phyloP scores from a whole-genome alignment of 1,140 invertebrate genomes.

The Eriocheir sinensis region DNA sequence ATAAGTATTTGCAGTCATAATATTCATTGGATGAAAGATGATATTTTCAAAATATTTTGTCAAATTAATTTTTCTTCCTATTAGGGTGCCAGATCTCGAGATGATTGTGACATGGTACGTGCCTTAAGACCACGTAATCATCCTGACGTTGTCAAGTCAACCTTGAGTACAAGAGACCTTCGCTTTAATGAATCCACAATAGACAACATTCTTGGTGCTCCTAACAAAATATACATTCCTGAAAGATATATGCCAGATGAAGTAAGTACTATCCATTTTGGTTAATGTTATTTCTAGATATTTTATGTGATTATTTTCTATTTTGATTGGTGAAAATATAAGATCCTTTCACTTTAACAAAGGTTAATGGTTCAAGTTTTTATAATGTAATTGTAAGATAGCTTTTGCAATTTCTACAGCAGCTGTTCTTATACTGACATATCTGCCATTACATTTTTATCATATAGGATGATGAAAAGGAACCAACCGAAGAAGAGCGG shows the following conservation, averaged over 20 bases:
- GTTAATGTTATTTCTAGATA: not conserved
- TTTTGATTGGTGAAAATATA: too few species aligned
- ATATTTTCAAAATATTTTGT: not conserved
- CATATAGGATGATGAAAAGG: constrained; percentile 81
- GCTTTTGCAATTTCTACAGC: too few species aligned
- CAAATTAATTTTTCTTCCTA: constrained; percentile 53
- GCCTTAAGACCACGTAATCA: constrained; percentile 86
- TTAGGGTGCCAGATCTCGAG: constrained; percentile 87
- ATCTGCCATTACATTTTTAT: not conserved
- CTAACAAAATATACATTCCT: constrained; percentile 94
- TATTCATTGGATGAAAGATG: too few species aligned
- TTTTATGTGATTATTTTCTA: too few species aligned
- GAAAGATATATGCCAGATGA: constrained; percentile 95
- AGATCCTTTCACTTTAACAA: not conserved
- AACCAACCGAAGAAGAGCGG: constrained; percentile 91
- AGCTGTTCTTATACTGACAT: not conserved
- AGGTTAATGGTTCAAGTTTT: not conserved
- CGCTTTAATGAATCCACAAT: constrained; percentile 90
- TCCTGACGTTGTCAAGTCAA: constrained; percentile 92
- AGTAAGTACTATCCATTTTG: constrained; percentile 82
- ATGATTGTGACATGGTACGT: constrained; percentile 93
- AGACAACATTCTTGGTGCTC: constrained; percentile 91
- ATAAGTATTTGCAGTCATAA: too few species aligned
- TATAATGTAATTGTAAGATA: too few species aligned
- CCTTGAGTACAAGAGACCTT: constrained; percentile 86